Base-by-base conservation (phyloP, 1,140 invertebrate genomes). In the Brachionus manjavacas region DNA sequence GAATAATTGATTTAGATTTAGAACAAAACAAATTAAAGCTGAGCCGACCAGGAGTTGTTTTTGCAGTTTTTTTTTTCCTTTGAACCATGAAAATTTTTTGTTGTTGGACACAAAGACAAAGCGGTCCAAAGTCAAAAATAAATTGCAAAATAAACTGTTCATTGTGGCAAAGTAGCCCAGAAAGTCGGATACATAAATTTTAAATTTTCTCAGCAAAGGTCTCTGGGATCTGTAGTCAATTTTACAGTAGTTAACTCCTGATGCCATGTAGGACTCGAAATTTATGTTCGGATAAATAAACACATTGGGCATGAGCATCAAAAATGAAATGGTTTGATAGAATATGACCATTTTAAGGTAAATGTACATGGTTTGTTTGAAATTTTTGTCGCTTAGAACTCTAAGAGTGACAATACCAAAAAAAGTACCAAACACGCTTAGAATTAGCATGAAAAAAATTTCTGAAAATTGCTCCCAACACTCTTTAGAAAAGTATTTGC, bases 1-100 rank as follows among this genome's bases (percentile, higher is more conserved):
- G 31, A 70, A 70, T 16, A 70, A n/a, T 70, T 70, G 66, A 70
- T 70, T 70, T 16, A 70, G 14, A 39, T 70, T 70, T 16, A 70
- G 31, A 7, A 31, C 11, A 14, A 70, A 0, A 16, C 66, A n/a
- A 31, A 70, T 9, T n/a, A 70, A 7, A 3, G 35, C 52, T 20
- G 35, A 39, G 31, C n/a, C 12, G 4, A 70, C 35, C 7, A 70
- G 35, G 25, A 70, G 25, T 35, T 31, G 35, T 39, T 31, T 70
- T 70, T 70, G 66, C 1, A 70, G 14, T 31, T 35, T 35, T 68
- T 68, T 31, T 70, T 70, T 70, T 9, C 25, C 35, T 70, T 70
- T 35, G 11, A 70, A 70, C 66, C 25, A 70, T 2, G 35, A 70
- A 70, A 39, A 70, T 31, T 35, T 8, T 70, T 70, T 70, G 35